These are phyloP conservation scores for Brachionus asplanchnoidis DNA, from an alignment of 1,140 invertebrate genomes.

Conservation along the genomic window DNA sequence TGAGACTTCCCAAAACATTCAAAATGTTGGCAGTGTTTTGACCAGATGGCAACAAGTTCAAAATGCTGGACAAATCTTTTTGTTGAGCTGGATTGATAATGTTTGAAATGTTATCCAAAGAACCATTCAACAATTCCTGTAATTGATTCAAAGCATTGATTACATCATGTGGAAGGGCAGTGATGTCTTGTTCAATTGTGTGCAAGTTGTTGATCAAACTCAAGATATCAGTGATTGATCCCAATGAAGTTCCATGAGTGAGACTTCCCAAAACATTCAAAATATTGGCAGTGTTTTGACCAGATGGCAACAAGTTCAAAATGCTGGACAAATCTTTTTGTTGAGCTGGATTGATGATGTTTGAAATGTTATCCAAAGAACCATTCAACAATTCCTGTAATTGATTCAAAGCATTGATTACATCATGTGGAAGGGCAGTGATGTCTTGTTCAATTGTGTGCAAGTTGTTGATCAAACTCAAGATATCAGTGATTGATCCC, in stretches of 20 bases:
- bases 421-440: conserved; percentile 1
- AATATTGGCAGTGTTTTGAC: too few species aligned
- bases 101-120: not conserved
- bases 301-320: too few species aligned
- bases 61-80: too few species aligned
- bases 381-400: not conserved
- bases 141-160: not conserved
- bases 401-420: conserved; percentile 2
- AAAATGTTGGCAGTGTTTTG: too few species aligned
- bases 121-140: not conserved
- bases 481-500: not conserved
- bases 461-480: not conserved
- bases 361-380: not conserved
- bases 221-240: not conserved
- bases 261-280: too few species aligned
- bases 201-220: not conserved
- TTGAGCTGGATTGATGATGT: too few species aligned
- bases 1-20: too few species aligned
- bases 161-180: not conserved
- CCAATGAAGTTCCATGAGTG: too few species aligned
- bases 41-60: too few species aligned
- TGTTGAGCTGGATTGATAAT: too few species aligned
- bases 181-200: not conserved
- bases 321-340: too few species aligned
- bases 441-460: conserved; percentile 15